phyloP scores from a whole-genome alignment of 1,140 invertebrate species.

The Drosophila athabasca region DNA sequence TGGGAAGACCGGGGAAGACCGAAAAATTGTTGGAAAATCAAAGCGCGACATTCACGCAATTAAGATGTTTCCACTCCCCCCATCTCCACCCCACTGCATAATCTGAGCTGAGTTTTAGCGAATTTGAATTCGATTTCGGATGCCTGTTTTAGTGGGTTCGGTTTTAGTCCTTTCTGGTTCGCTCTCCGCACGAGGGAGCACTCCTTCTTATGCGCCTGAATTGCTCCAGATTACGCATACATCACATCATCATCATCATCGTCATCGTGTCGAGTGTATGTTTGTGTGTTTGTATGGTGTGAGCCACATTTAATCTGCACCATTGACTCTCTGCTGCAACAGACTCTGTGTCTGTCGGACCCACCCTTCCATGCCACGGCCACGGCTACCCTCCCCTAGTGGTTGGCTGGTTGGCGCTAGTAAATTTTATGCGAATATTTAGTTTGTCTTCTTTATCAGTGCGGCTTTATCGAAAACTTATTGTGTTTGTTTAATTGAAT shows the following conservation, averaged over 20 bases:
- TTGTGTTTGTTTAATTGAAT: conserved; percentile 84
- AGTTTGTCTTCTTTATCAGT: conserved; percentile 77
- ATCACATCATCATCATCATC: conserved; percentile 30
- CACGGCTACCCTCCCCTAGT: not conserved
- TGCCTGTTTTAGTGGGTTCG: conserved; percentile 42
- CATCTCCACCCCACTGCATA: conserved; percentile 4
- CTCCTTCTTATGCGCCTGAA: conserved; percentile 79
- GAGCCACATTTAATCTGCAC: conserved; percentile 79
- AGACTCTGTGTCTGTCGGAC: not conserved
- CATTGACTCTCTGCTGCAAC: conserved; percentile 77
- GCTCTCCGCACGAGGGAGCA: conserved; percentile 57
- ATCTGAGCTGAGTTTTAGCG: conserved; percentile 31
- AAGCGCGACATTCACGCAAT: conserved; percentile 75
- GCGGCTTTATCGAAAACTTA: conserved; percentile 82
- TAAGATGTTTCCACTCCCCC: conserved; percentile 42
- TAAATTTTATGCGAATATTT: conserved; percentile 82
- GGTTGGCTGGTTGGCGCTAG: conserved; percentile 32
- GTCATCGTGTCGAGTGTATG: conserved; percentile 6
- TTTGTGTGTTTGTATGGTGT: conserved; percentile 40
- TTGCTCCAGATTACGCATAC: conserved; percentile 81
- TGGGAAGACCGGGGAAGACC: conserved; percentile 10
- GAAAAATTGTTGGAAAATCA: conserved; percentile 58
- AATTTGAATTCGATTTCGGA: conserved; percentile 75
- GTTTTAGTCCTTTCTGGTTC: conserved; percentile 43
- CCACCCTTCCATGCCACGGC: not conserved